These are phyloP conservation scores for Drosophila varians DNA, from an alignment of 1,140 invertebrate species.

Conservation along the genomic window DNA sequence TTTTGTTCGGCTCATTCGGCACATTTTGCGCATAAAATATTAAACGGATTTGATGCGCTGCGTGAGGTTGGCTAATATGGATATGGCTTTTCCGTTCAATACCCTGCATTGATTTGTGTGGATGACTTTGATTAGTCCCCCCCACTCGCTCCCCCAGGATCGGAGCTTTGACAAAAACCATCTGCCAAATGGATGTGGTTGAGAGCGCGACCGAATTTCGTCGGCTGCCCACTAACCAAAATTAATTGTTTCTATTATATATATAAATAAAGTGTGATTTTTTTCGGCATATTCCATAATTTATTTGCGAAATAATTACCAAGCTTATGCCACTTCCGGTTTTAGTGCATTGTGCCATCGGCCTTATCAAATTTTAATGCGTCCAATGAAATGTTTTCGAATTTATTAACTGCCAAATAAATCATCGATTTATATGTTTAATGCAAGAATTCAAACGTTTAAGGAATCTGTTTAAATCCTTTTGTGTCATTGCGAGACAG, in stretches of 20 bases:
- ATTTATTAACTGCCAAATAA: constrained; percentile 19
- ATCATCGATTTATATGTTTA: constrained; percentile 6
- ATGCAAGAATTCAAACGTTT: not conserved
- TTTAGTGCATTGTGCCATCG: constrained; percentile 41
- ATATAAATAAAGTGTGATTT: not conserved
- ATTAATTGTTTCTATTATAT: constrained; percentile 65
- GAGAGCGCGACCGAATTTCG: constrained; percentile 18
- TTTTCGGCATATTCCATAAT: constrained; percentile 62
- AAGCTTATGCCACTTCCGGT: constrained; percentile 70
- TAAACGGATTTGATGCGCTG: constrained; percentile 34
- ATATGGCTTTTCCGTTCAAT: constrained; percentile 16
- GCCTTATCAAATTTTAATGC: constrained; percentile 68
- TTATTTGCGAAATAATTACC: constrained; percentile 71
- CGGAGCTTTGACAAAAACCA: constrained; percentile 22
- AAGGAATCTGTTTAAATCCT: not conserved
- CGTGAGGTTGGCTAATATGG: constrained; percentile 7
- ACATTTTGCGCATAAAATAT: constrained; percentile 47
- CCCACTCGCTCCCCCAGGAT: not conserved
- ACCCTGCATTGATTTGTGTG: constrained; percentile 4
- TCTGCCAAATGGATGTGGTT: constrained; percentile 32
- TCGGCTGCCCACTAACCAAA: constrained; percentile 58
- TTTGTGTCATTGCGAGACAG: not conserved
- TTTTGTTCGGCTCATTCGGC: constrained; percentile 35
- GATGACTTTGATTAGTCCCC: not conserved
- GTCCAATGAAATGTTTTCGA: constrained; percentile 37